phyloP scores from a whole-genome alignment of 1,140 invertebrate species.

The Drosophila prosaltans region DNA sequence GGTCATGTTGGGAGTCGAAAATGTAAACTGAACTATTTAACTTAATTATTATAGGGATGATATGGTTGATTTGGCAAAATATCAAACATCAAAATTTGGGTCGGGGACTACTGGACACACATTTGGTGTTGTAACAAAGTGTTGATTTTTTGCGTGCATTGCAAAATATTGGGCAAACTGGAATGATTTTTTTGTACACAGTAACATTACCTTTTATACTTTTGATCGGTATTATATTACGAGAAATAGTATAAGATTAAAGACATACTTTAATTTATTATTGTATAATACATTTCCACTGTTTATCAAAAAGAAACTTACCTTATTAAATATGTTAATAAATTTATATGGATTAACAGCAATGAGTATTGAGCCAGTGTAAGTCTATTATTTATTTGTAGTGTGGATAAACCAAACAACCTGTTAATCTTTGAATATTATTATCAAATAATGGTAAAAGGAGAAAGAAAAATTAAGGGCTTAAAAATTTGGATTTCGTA shows the following conservation, averaged over 20 bases:
- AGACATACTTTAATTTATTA: neutral
- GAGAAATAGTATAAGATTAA: slow-evolving; percentile 8
- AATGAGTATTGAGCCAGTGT: slow-evolving; percentile 96
- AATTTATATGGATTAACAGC: slow-evolving; percentile 98
- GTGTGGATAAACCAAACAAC: neutral
- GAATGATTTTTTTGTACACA: neutral
- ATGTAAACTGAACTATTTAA: neutral
- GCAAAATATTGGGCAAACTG: slow-evolving; percentile 1
- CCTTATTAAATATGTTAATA: slow-evolving; percentile 94
- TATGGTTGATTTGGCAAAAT: neutral
- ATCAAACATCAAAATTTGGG: neutral
- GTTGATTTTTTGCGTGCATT: neutral
- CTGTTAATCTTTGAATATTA: neutral
- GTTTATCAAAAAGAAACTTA: slow-evolving; percentile 84
- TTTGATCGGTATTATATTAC: slow-evolving; percentile 2
- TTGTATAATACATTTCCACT: neutral
- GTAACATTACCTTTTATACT: neutral
- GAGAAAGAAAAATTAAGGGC: too few species aligned
- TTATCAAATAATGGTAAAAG: neutral
- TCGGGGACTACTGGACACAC: neutral
- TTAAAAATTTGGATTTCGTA: too few species aligned
- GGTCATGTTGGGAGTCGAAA: neutral
- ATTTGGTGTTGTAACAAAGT: neutral
- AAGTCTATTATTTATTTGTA: slow-evolving; percentile 86
- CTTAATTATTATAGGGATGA: neutral